Conservation (phyloP, 2,113 vertebrate genomes). For the Aptenodytes forsteri region DNA sequence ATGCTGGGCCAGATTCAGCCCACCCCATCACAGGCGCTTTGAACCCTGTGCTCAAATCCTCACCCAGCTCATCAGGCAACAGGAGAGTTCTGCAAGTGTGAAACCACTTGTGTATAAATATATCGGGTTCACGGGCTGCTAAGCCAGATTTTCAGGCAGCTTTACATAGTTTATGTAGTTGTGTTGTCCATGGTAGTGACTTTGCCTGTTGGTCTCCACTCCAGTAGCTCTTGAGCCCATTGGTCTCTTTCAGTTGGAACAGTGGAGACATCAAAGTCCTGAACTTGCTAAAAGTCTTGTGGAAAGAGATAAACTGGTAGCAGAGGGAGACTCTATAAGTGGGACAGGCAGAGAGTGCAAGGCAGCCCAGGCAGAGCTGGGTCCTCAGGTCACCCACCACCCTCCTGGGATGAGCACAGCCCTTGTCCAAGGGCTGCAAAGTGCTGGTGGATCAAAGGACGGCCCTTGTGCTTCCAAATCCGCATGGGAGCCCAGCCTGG, state of each 20-base stretch:
- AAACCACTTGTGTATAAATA: not conserved
- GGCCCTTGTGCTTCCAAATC: not conserved
- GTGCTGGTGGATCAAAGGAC: too few species aligned
- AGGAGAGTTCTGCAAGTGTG: not conserved
- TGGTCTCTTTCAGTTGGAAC: not conserved
- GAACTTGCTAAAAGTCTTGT: not conserved
- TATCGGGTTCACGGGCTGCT: not conserved
- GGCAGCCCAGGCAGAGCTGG: not conserved
- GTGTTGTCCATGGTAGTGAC: rapidly evolving
- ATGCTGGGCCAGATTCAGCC: not conserved
- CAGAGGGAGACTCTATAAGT: not conserved
- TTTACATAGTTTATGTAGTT: not conserved
- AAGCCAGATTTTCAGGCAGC: not conserved
- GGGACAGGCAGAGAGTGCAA: too few species aligned
- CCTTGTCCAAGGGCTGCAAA: not conserved
- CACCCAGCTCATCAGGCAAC: not conserved
- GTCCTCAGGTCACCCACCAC: not conserved
- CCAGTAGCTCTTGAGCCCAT: not conserved
- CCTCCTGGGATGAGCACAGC: not conserved
- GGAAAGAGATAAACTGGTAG: not conserved
- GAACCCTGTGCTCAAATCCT: not conserved
- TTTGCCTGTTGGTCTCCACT: not conserved
- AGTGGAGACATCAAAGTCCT: not conserved
- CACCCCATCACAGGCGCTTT: not conserved
- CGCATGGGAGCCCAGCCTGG: rapidly evolving